Evolutionary conservation across 2,888 invertebrate species (phyloP).

Genomic region (Ectemnius continuus): DNA sequence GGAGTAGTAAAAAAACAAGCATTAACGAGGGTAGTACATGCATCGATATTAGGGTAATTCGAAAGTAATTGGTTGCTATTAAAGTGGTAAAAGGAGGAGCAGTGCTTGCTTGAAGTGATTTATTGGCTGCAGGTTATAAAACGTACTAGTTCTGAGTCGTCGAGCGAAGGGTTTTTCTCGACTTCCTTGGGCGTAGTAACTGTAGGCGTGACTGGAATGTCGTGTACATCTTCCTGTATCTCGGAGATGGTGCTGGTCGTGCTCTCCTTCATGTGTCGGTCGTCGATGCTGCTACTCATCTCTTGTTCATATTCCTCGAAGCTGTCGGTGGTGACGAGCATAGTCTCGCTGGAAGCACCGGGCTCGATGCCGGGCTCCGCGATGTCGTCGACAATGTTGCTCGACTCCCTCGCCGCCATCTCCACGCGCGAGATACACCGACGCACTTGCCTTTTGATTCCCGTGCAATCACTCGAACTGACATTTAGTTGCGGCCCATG

Average conservation of each 20-base stretch:
- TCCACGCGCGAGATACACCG: conserved; percentile 5
- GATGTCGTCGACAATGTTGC: conserved; percentile 67
- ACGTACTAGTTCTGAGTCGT: conserved; percentile 63
- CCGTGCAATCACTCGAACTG: conserved; percentile 35
- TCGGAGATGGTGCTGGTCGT: conserved; percentile 82
- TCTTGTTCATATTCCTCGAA: conserved; percentile 85
- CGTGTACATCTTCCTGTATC: conserved; percentile 81
- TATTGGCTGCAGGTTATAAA: conserved; percentile 36
- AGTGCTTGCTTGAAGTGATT: background rate
- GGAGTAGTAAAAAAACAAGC: too few relatives aligned
- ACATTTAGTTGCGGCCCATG: conserved; percentile 57
- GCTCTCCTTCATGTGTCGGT: conserved; percentile 79
- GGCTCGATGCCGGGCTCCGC: conserved; percentile 79
- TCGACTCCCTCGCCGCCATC: conserved; percentile 68
- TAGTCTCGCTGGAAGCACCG: conserved; percentile 83
- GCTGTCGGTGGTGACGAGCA: conserved; percentile 85
- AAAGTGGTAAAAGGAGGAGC: too few relatives aligned
- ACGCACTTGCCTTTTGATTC: conserved; percentile 18
- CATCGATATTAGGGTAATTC: too few relatives aligned
- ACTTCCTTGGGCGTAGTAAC: conserved; percentile 40
- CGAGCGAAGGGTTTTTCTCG: conserved; percentile 51
- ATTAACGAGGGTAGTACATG: too few relatives aligned
- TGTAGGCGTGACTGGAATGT: conserved; percentile 64
- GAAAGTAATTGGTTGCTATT: too few relatives aligned
- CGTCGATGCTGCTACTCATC: conserved; percentile 83